These are phyloP conservation scores for Drosophila crucigera DNA, from an alignment of 2,888 invertebrate species.

Conservation along the genomic window DNA sequence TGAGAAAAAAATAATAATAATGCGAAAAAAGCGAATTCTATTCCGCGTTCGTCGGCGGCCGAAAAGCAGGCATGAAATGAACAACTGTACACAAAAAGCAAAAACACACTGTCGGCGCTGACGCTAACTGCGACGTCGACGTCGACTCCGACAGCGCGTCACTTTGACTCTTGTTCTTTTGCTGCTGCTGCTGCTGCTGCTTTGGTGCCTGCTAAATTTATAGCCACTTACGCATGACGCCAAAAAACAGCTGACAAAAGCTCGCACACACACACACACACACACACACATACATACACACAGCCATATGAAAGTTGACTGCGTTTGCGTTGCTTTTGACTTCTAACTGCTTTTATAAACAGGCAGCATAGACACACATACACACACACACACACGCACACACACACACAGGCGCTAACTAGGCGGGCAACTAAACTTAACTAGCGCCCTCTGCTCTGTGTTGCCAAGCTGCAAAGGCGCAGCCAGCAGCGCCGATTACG, in stretches of 20 bases:
- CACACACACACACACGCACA: conserved; percentile 11
- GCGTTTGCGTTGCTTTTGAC: conserved; percentile 45
- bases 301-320: conserved; percentile 38
- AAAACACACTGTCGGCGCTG: conserved; percentile 54
- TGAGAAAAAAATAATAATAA: conserved; percentile 11
- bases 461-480: conserved; percentile 69
- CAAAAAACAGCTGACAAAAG: conserved; percentile 63
- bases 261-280: conserved; percentile 27
- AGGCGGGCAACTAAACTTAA: conserved; percentile 62
- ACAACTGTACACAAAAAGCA: conserved; percentile 72
- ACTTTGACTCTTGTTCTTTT: conserved; percentile 40
- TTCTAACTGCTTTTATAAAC: conserved; percentile 65
- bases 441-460: conserved; percentile 63
- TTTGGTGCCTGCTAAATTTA: conserved; percentile 58
- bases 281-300: conserved; percentile 15
- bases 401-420: conserved; percentile 50
- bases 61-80: conserved; percentile 56
- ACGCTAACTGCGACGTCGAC: conserved; percentile 6
- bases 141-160: conserved; percentile 1
- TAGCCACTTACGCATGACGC: conserved; percentile 67
- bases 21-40: conserved; percentile 44
- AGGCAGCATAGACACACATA: conserved; percentile 6
- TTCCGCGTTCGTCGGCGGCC: conserved; percentile 49
- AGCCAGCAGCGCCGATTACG: conserved; percentile 69
- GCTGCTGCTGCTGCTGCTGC: conserved; percentile 9